Evolutionary conservation across 2,888 invertebrate species (phyloP), one percentile per base, ranked within the genome.

Genomic region (Lypha dubia): DNA sequence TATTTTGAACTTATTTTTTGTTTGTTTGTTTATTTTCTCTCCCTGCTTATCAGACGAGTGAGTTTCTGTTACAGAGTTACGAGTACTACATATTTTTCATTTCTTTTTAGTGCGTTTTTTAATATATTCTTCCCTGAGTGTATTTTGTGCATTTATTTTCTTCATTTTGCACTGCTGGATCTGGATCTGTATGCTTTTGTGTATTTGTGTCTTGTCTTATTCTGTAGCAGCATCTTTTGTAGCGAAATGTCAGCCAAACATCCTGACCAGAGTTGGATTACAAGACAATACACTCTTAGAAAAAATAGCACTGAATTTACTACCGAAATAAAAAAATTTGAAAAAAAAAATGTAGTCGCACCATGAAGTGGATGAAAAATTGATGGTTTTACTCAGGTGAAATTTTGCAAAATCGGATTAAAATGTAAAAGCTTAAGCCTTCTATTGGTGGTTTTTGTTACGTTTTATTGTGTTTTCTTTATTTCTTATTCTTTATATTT

Each of bases 351-450:
- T 71, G 32, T 60, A 79, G n/a, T n/a, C 76, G 76, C 71, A 76
- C 22, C 80, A 41, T 63, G 32, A 68, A 73, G 67, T 51, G 46
- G 46, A 67, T 62, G 62, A 68, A 77, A 73, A 80, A 68, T 74
- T 76, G 80, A 62, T 35, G 74, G 56, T 63, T 84, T 84, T 73
- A 81, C 77, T 28, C 28, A 80, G 68, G 70, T 81, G 74, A 84
- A 81, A 81, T 74, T 56, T 81, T 79, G 63, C 49, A 58, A 79
- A 84, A 75, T 79, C 84, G 84, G 81, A 84, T 84, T 81, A 84
- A 84, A 70, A 70, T 46, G 68, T 70, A 60, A 84, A 68, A 79
- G 41, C 81, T 84, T 84, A 74, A 84, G 70, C 63, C 81, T 77
- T 77, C 53, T 68, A 62, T 20, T 68, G 75, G 56, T n/a, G 32